phyloP scores from a whole-genome alignment of 30 jellyfish, hydroid and myxozoan genomes.

The Cassiopea andromeda region DNA sequence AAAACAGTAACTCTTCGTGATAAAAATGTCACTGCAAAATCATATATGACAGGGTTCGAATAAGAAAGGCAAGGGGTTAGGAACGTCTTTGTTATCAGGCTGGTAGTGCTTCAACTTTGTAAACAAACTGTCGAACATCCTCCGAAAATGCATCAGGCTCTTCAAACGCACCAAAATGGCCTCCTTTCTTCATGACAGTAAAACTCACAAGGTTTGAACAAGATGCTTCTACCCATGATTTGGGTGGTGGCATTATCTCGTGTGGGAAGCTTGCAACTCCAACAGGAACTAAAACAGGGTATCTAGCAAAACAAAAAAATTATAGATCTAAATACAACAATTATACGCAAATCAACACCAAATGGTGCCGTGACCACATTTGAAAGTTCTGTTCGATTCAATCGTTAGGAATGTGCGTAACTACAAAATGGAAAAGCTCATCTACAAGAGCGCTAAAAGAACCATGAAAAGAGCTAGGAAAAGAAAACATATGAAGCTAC shows the following conservation, averaged over 20 bases:
- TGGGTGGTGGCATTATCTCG: slow-evolving; percentile 46
- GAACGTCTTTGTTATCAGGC: not conserved
- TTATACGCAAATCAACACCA: too few species aligned
- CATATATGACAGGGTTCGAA: too few species aligned
- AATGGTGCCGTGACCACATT: too few species aligned
- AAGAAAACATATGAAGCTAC: too few species aligned
- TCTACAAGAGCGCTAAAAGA: too few species aligned
- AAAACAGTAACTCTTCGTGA: too few species aligned
- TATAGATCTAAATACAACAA: not conserved
- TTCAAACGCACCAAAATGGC: slow-evolving; percentile 77
- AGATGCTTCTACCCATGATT: slow-evolving; percentile 39
- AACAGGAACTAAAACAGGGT: slow-evolving; percentile 49
- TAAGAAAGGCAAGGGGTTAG: not conserved
- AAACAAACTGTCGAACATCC: slow-evolving; percentile 55
- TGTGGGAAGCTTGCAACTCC: slow-evolving; percentile 66
- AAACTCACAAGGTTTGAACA: slow-evolving; percentile 54
- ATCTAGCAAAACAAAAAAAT: not conserved
- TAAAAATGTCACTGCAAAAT: too few species aligned
- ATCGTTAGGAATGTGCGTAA: too few species aligned
- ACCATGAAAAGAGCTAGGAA: too few species aligned
- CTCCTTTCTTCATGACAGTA: slow-evolving; percentile 54
- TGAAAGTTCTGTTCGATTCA: too few species aligned
- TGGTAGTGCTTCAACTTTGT: slow-evolving; percentile 51
- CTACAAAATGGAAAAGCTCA: too few species aligned
- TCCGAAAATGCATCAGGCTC: slow-evolving; percentile 63